phyloP scores from a whole-genome alignment of 2,888 invertebrate species.

The Acanthococcus lagerstroemiae region DNA sequence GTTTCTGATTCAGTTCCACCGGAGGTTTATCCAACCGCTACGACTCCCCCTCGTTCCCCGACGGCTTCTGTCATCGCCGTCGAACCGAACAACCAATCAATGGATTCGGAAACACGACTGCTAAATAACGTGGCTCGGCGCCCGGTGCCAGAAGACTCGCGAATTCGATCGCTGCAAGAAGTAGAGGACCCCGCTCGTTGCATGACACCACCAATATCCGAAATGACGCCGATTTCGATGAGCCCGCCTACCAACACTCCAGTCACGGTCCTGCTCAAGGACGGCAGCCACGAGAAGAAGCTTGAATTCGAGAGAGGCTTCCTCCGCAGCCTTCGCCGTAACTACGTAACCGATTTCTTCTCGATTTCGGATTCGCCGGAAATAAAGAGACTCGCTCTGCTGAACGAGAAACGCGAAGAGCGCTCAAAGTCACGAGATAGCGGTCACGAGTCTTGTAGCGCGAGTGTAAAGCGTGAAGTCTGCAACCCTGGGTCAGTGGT shows the following conservation, averaged over 20 bases:
- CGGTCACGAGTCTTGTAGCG: no score
- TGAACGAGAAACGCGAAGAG: not conserved
- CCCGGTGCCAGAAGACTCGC: not conserved
- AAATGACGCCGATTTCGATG: constrained; percentile 32
- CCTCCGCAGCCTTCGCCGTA: constrained; percentile 1
- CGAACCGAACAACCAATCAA: no score
- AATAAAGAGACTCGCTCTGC: not conserved
- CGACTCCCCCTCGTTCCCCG: no score
- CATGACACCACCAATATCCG: constrained; percentile 34
- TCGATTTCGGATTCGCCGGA: constrained; percentile 1
- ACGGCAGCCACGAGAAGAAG: not conserved
- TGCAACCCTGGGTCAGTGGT: no score
- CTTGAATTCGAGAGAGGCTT: constrained; percentile 4
- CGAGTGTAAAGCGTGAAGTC: no score
- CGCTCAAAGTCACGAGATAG: not conserved
- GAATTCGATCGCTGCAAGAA: no score
- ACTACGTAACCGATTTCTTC: not conserved
- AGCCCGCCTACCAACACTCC: not conserved
- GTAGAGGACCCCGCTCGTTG: constrained; percentile 11
- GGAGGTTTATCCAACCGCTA: no score
- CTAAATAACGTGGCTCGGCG: no score
- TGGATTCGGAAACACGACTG: no score
- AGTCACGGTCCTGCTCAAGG: no score
- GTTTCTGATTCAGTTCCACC: no score
- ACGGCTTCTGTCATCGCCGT: no score